These are phyloP conservation scores for Notarius quadriscutis DNA, from an alignment of 2,113 vertebrate species.

Conservation along the genomic window DNA sequence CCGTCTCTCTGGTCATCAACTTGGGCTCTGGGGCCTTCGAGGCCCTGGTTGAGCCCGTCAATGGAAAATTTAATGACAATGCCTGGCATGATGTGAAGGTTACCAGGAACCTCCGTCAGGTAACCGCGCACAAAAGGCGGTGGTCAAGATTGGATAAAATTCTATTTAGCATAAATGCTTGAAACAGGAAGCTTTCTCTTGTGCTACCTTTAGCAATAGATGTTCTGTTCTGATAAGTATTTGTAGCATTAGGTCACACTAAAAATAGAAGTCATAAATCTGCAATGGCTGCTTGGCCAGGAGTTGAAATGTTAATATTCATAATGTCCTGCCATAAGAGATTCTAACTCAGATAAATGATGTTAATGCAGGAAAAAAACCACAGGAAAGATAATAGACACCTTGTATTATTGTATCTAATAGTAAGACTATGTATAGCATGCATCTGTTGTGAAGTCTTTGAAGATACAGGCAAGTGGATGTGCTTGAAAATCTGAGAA, in stretches of 20 bases:
- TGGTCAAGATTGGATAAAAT: slow-evolving; percentile 46
- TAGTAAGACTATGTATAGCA: neutral
- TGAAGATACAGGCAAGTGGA: neutral
- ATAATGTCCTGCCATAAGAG: neutral
- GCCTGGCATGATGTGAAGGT: slow-evolving; percentile 99
- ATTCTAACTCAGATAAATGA: slow-evolving; percentile 11
- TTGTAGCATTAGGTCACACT: slow-evolving; percentile 23
- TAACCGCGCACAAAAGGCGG: slow-evolving; percentile 80
- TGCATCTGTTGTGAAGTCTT: neutral
- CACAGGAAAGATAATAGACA: neutral
- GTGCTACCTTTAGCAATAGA: slow-evolving; percentile 20
- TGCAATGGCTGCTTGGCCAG: neutral
- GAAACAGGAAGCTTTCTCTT: neutral
- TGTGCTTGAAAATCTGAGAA: neutral
- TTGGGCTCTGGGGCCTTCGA: slow-evolving; percentile 99
- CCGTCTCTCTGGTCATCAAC: slow-evolving; percentile 99
- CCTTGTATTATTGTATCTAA: slow-evolving; percentile 6
- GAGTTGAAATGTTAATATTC: slow-evolving; percentile 14
- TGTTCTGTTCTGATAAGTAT: slow-evolving; percentile 1
- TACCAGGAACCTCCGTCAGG: slow-evolving; percentile 99
- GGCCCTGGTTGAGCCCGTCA: slow-evolving; percentile 99
- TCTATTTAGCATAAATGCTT: slow-evolving; percentile 10
- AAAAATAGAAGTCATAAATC: slow-evolving; percentile 22
- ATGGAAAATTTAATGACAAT: slow-evolving; percentile 99
- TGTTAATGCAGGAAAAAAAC: slow-evolving; percentile 4